Evolutionary conservation across 2,888 invertebrate genomes (phyloP).

Genomic region (Pristionchus arcanus): DNA sequence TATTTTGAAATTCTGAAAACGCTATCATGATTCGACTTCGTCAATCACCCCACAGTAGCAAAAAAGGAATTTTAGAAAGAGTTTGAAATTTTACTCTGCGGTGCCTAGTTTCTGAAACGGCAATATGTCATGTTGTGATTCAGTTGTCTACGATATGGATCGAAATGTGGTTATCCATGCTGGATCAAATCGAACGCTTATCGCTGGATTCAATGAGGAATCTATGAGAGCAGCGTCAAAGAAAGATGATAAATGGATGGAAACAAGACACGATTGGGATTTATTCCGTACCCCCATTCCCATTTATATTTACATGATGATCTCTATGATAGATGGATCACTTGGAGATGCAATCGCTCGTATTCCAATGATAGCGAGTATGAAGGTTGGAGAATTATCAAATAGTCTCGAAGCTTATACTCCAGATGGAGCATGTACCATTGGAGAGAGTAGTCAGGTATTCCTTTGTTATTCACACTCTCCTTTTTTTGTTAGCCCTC

Average conservation of each 20-base stretch:
- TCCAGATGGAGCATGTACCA: slow-evolving; percentile 95
- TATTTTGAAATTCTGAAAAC: too few species aligned
- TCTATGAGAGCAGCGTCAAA: slow-evolving; percentile 80
- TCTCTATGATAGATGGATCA: slow-evolving; percentile 83
- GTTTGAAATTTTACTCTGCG: too few species aligned
- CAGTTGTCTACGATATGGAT: slow-evolving; percentile 90
- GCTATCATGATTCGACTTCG: too few species aligned
- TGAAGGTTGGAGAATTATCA: slow-evolving; percentile 88
- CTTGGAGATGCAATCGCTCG: slow-evolving; percentile 90
- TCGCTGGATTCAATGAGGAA: slow-evolving; percentile 73
- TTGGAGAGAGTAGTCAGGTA: slow-evolving; percentile 95
- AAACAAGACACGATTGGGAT: slow-evolving; percentile 88
- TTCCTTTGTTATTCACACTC: slow-evolving; percentile 59
- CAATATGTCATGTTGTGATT: slow-evolving; percentile 31
- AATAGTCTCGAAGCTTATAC: slow-evolving; percentile 96
- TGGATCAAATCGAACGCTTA: slow-evolving; percentile 72
- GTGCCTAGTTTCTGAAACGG: too few species aligned
- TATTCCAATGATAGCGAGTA: slow-evolving; percentile 88
- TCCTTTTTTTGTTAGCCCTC: too few species aligned
- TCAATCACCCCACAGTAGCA: too few species aligned
- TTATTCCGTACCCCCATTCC: slow-evolving; percentile 85
- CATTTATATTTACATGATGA: slow-evolving; percentile 64
- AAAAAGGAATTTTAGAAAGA: too few species aligned
- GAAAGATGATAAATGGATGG: slow-evolving; percentile 80
- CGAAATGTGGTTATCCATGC: slow-evolving; percentile 89